phyloP scores from a whole-genome alignment of 2,888 invertebrate species.

The Eudasyphora cyanicolor region DNA sequence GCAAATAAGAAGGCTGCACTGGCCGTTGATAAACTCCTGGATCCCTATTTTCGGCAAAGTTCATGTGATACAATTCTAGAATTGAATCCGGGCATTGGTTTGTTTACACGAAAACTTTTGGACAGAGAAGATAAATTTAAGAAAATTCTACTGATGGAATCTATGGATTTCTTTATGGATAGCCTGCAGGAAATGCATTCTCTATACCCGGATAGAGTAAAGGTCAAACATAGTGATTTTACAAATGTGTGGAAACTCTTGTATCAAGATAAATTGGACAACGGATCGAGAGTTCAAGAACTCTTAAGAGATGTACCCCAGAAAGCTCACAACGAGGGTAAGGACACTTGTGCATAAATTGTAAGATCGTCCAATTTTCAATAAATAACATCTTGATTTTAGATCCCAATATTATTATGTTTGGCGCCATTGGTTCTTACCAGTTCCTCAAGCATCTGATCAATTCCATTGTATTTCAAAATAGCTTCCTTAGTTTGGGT shows the following conservation, averaged over 20 bases:
- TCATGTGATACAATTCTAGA: slow-evolving; percentile 80
- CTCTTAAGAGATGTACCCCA: slow-evolving; percentile 82
- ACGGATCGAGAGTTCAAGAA: slow-evolving; percentile 81
- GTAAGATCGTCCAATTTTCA: slow-evolving; percentile 5
- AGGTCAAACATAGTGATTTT: slow-evolving; percentile 81
- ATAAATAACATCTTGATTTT: slow-evolving; percentile 76
- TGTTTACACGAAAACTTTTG: slow-evolving; percentile 82
- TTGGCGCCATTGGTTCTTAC: slow-evolving; percentile 80
- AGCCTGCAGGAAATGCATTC: slow-evolving; percentile 76
- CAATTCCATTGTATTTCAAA: slow-evolving; percentile 83
- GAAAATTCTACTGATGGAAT: slow-evolving; percentile 83
- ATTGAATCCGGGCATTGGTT: slow-evolving; percentile 86
- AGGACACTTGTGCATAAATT: neutral
- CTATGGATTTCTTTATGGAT: slow-evolving; percentile 80
- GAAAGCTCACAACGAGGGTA: slow-evolving; percentile 80
- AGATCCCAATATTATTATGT: slow-evolving; percentile 83
- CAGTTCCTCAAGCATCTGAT: slow-evolving; percentile 84
- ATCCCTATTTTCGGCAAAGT: slow-evolving; percentile 68
- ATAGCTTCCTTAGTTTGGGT: slow-evolving; percentile 82
- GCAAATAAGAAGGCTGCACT: slow-evolving; percentile 71
- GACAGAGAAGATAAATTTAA: slow-evolving; percentile 80
- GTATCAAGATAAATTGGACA: slow-evolving; percentile 83
- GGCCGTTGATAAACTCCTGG: slow-evolving; percentile 70
- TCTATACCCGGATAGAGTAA: slow-evolving; percentile 72
- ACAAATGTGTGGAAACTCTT: slow-evolving; percentile 82